Percentiles rank a stretch among this genome's conserved stretches.
These are phyloP conservation scores for Nycteola revayana DNA, from an alignment of 2,888 invertebrate species.

Conservation along the genomic window DNA sequence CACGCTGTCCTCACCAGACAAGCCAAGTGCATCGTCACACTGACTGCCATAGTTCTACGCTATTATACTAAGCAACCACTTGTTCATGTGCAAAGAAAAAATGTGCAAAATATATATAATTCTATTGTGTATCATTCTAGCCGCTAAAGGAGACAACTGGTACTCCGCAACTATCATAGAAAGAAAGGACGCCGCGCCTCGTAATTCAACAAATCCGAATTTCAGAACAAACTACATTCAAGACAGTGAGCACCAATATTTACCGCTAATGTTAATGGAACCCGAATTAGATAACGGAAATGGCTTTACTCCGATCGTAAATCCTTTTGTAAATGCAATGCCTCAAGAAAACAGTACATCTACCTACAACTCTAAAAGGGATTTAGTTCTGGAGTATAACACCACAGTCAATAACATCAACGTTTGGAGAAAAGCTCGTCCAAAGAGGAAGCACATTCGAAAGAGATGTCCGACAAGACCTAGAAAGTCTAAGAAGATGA, in stretches of 20 bases:
- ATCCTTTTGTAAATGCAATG: constrained; percentile 1
- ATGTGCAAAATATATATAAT: constrained; percentile 26
- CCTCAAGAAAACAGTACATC: constrained; percentile 1
- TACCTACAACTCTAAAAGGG: constrained; percentile 3
- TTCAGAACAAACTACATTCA: constrained; percentile 8
- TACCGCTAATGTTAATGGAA: constrained; percentile 19
- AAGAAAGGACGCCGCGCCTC: constrained; percentile 11
- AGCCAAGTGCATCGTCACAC: constrained; percentile 41
- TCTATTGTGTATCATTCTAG: constrained; percentile 28
- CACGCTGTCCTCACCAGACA: constrained; percentile 46
- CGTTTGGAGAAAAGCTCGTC: constrained; percentile 24
- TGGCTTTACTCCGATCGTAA: constrained; percentile 1
- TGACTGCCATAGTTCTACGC: constrained; percentile 33
- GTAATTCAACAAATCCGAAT: constrained; percentile 9
- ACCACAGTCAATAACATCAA: constrained; percentile 38
- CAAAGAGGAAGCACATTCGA: constrained; percentile 38
- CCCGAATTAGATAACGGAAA: constrained; percentile 9
- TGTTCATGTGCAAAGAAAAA: constrained; percentile 30
- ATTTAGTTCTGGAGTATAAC: constrained; percentile 27
- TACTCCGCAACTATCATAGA: constrained; percentile 45
- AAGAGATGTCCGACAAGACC: constrained; percentile 40
- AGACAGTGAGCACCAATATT: constrained; percentile 14
- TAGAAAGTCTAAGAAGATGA: constrained; percentile 20
- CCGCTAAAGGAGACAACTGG: constrained; percentile 46
- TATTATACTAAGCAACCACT: constrained; percentile 9